Evolutionary conservation across 2,797 vertebrate species (phyloP).

Genomic region (Alectoris magna): DNA sequence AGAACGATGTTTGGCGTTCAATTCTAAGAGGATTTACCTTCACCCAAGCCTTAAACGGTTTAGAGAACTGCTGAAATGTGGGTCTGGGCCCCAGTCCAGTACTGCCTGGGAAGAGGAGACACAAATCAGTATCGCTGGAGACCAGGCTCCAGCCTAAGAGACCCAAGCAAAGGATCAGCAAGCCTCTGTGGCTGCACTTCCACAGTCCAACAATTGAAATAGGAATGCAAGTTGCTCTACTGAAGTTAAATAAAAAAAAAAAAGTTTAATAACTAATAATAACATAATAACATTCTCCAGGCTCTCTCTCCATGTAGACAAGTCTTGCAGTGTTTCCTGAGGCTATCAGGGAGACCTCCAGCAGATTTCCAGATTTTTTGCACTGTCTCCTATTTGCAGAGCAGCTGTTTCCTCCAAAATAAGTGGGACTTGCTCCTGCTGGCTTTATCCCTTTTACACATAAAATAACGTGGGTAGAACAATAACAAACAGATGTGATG

Average conservation of each 20-base stretch:
- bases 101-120: background rate
- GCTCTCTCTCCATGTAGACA: background rate
- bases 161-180: background rate
- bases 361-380: background rate
- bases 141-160: background rate
- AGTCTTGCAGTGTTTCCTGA: background rate
- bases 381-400: background rate
- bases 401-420: slow-evolving; percentile 4
- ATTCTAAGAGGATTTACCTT: slow-evolving; percentile 22
- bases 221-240: background rate
- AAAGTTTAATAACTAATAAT: background rate
- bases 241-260: no score
- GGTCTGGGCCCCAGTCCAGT: background rate
- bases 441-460: background rate
- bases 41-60: background rate
- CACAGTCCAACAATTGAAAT: background rate
- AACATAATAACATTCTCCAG: background rate
- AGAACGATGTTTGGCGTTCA: background rate
- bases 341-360: background rate
- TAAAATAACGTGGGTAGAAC: slow-evolving; percentile 34
- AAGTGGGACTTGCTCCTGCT: slow-evolving; percentile 1
- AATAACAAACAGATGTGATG: slow-evolving; percentile 46
- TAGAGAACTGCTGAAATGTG: background rate
- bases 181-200: background rate
- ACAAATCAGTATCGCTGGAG: rapidly evolving